Conservation (phyloP, 2,113 vertebrate genomes). For the Tetrax tetrax region DNA sequence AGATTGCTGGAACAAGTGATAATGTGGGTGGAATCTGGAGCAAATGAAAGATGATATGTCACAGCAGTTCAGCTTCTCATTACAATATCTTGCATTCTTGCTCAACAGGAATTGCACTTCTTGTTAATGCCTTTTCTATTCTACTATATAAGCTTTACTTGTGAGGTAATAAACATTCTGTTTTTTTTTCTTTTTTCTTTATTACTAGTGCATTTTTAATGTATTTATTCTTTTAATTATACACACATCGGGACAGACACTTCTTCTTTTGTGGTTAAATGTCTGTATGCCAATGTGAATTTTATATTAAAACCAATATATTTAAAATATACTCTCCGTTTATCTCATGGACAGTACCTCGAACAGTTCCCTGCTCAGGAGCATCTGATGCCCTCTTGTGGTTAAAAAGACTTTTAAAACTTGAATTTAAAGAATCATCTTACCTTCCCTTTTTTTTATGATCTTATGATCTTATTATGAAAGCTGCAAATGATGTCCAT, state of each 20-base stretch:
- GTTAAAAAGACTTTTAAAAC: conserved; percentile 67
- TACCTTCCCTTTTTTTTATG: conserved; percentile 69
- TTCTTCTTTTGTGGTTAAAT: conserved; percentile 10
- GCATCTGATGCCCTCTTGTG: conserved; percentile 77
- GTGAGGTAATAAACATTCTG: conserved; percentile 78
- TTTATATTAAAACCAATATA: conserved; percentile 74
- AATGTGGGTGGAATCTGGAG: conserved; percentile 18
- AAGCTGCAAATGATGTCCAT: conserved; percentile 61
- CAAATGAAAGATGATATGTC: conserved; percentile 35
- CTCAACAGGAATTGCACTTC: conserved; percentile 74
- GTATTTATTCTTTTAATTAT: conserved; percentile 47
- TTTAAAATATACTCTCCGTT: conserved; percentile 81
- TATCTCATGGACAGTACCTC: conserved; percentile 65
- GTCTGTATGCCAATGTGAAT: conserved; percentile 28
- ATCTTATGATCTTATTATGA: conserved; percentile 63
- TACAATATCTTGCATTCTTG: conserved; percentile 58
- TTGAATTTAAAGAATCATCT: conserved; percentile 34
- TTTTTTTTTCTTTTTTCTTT: background rate
- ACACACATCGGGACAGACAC: conserved; percentile 45
- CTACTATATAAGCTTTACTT: conserved; percentile 60
- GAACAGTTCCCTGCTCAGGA: conserved; percentile 70
- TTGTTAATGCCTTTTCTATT: conserved; percentile 73
- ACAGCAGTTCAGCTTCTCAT: conserved; percentile 55
- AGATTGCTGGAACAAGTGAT: conserved; percentile 30
- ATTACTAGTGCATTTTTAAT: conserved; percentile 62